phyloP scores from a whole-genome alignment of 2,113 vertebrate species.

The Ptilonorhynchus violaceus region DNA sequence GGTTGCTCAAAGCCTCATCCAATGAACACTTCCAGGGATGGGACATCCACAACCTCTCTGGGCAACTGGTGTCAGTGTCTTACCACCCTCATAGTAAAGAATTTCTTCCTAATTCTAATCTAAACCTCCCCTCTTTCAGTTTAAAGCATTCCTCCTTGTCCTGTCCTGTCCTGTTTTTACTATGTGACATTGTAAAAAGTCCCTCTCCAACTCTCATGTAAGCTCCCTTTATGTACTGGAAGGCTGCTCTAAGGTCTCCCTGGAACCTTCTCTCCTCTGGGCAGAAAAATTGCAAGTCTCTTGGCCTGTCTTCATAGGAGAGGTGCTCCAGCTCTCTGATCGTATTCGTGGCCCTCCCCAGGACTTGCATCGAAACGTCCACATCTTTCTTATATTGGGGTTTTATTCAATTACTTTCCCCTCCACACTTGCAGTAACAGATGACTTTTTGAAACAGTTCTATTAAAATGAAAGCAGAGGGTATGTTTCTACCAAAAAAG shows the following conservation, averaged over 20 bases:
- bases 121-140: not conserved
- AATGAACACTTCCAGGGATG: not conserved
- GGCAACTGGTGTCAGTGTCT: not conserved
- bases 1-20: not conserved
- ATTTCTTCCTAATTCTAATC: not conserved
- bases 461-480: not conserved
- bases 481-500: not conserved
- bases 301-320: not conserved
- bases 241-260: not conserved
- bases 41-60: not conserved
- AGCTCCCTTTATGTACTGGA: not conserved
- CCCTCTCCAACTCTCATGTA: not conserved
- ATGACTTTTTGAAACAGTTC: not conserved
- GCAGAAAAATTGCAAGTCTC: not conserved
- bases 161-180: too few relatives aligned
- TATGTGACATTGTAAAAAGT: not conserved
- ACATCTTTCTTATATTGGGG: not conserved
- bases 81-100: not conserved
- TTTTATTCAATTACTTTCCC: not conserved
- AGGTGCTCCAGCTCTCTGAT: not conserved
- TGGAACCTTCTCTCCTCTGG: not conserved
- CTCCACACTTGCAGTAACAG: not conserved
- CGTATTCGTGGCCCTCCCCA: not conserved
- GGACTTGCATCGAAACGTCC: not conserved
- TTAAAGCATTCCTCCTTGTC: not conserved